Conservation (phyloP, 2,797 vertebrate genomes). For the Pantherophis vulpinus region DNA sequence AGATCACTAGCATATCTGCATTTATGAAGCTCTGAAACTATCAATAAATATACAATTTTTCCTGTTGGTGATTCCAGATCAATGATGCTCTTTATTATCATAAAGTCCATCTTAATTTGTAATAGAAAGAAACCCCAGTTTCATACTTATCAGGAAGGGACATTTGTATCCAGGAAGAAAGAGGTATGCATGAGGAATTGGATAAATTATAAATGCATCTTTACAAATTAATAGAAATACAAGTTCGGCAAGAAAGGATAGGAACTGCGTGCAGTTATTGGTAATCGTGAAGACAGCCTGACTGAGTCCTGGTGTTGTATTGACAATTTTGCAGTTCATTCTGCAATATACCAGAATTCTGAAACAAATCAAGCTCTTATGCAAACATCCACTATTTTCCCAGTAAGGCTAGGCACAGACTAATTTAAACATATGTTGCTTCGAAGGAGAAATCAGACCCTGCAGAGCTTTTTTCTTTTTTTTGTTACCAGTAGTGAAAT, state of each 20-base stretch:
- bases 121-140: neutral
- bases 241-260: neutral
- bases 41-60: neutral
- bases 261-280: neutral
- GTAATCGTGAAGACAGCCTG: neutral
- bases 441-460: conserved; percentile 31
- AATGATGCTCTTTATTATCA: neutral
- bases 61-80: neutral
- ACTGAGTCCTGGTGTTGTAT: neutral
- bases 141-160: neutral
- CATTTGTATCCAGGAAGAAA: neutral
- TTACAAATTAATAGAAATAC: neutral
- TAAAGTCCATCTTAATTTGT: conserved; percentile 10
- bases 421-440: conserved; percentile 56
- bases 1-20: neutral
- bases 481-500: neutral
- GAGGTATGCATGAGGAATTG: neutral
- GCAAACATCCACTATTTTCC: conserved; percentile 52
- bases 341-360: conserved; percentile 48
- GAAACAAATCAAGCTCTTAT: conserved; percentile 53
- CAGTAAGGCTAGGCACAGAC: conserved; percentile 40
- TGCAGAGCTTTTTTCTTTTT: neutral
- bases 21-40: neutral
- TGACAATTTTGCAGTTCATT: conserved; percentile 28
- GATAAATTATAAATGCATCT: neutral